These are phyloP conservation scores for Neoascia interrupta DNA, from an alignment of 2,888 invertebrate species.

Conservation along the genomic window DNA sequence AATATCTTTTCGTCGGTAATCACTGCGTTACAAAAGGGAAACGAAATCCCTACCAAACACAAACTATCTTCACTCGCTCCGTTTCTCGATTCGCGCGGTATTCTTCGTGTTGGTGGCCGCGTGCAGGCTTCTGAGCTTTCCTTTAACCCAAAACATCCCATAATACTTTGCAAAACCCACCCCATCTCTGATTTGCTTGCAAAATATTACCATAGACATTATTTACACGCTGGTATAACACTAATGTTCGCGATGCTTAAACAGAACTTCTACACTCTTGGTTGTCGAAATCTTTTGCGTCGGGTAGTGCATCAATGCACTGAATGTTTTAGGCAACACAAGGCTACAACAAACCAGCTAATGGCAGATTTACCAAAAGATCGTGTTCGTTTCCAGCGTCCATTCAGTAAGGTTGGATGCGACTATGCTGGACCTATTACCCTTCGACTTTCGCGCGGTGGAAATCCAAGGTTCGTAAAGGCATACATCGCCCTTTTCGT, in stretches of 20 bases:
- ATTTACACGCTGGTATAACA: background rate
- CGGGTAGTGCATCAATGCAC: background rate
- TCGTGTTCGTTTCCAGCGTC: background rate
- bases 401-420: constrained; percentile 5
- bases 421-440: constrained; percentile 11
- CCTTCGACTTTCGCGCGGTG: background rate
- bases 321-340: background rate
- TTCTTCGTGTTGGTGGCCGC: constrained; percentile 1
- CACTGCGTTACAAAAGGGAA: background rate
- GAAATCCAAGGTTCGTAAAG: no score
- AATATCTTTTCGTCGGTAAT: constrained; percentile 1
- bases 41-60: background rate
- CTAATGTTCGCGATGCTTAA: constrained; percentile 3
- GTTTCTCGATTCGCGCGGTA: background rate
- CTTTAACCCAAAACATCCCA: background rate
- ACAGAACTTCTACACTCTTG: constrained; percentile 2
- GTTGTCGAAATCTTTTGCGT: background rate
- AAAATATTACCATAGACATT: background rate
- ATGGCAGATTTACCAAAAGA: background rate
- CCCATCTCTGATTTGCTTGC: background rate
- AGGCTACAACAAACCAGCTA: background rate
- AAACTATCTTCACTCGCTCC: background rate
- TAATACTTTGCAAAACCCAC: background rate
- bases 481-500: constrained; percentile 13
- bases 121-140: background rate